Evolutionary conservation across 2,888 invertebrate genomes (phyloP).

Genomic region (Tetanocera ferruginea): DNA sequence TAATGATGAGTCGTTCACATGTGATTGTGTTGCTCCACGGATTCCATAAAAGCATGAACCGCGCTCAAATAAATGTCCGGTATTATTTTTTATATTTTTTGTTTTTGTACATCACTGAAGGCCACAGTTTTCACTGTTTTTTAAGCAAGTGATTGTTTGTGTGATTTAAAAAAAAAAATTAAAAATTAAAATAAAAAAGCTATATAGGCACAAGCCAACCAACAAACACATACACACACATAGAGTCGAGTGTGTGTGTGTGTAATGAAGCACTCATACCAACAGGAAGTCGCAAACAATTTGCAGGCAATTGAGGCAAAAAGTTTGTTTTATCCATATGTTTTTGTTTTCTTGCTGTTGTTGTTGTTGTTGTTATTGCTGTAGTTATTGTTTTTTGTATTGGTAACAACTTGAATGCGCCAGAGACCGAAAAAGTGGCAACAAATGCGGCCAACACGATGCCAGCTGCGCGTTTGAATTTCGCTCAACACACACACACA

Average conservation of each 20-base stretch:
- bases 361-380: slow-evolving; percentile 30
- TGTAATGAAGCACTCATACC: slow-evolving; percentile 23
- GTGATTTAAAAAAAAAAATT: not conserved
- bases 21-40: slow-evolving; percentile 12
- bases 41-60: not conserved
- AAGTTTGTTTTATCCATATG: slow-evolving; percentile 45
- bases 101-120: too few relatives aligned
- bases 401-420: slow-evolving; percentile 31
- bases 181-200: not conserved
- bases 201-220: slow-evolving; percentile 30
- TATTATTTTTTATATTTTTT: slow-evolving; percentile 10
- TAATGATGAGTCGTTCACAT: not conserved
- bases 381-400: slow-evolving; percentile 23
- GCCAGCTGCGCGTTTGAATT: slow-evolving; percentile 21
- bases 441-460: slow-evolving; percentile 36
- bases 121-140: slow-evolving; percentile 22
- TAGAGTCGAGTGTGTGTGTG: not conserved
- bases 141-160: not conserved
- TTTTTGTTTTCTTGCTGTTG: slow-evolving; percentile 34
- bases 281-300: slow-evolving; percentile 51
- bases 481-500: not conserved
- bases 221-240: slow-evolving; percentile 27
- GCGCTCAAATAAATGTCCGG: slow-evolving; percentile 34
- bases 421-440: slow-evolving; percentile 35
- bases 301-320: slow-evolving; percentile 51